These are phyloP conservation scores for Channa striata DNA, from an alignment of 2,797 vertebrate genomes.

Conservation along the genomic window DNA sequence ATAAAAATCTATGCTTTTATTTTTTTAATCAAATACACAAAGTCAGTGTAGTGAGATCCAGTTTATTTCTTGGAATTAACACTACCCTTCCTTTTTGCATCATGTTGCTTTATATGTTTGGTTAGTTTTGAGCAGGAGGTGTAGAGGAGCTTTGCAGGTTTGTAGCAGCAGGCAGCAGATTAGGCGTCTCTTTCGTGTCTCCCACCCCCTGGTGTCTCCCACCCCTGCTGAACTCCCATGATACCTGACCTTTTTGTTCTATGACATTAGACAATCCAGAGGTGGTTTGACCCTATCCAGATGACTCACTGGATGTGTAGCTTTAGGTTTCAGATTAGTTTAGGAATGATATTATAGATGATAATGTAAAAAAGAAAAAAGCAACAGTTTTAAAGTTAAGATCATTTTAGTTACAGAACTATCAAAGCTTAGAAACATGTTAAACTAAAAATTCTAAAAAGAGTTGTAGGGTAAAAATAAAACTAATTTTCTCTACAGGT, in stretches of 20 bases:
- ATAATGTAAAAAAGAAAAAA: too few species aligned
- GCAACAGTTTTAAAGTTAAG: too few species aligned
- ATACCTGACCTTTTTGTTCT: constrained; percentile 47
- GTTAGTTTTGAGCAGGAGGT: constrained; percentile 9
- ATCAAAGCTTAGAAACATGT: neutral
- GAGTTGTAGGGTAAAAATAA: too few species aligned
- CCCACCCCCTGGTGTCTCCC: constrained; percentile 32
- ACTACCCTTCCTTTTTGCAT: too few species aligned
- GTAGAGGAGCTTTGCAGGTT: constrained; percentile 34
- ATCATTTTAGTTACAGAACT: neutral
- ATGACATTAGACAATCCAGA: neutral
- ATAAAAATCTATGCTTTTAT: too few species aligned
- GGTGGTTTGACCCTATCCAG: neutral
- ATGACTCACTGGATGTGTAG: neutral
- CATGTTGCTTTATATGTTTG: too few species aligned
- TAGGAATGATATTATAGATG: too few species aligned
- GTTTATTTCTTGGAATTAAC: too few species aligned
- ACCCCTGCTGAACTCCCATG: constrained; percentile 37
- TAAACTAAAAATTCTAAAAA: neutral
- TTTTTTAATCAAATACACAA: too few species aligned
- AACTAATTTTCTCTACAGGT: neutral
- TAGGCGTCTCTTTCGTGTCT: constrained; percentile 31
- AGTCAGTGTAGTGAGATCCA: too few species aligned
- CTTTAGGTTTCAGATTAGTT: too few species aligned
- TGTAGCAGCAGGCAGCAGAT: constrained; percentile 35